Evolutionary conservation across 2,113 vertebrate species (phyloP), one percentile per base, ranked within the genome.

Genomic region (Solea solea): DNA sequence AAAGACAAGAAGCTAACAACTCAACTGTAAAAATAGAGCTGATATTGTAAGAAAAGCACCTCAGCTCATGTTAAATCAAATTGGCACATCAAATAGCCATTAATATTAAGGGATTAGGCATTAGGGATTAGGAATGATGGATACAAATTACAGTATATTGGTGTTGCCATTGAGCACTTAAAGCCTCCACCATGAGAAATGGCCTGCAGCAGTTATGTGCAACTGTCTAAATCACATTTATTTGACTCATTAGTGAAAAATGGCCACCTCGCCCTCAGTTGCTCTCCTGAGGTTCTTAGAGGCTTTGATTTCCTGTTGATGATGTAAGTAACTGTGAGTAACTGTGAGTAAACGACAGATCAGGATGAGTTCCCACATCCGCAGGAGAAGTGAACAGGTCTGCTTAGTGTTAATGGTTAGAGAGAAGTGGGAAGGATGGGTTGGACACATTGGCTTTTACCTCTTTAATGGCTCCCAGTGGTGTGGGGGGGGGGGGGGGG

Each of bases 301-400:
- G 60, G 69, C 79, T 66, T 57, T 56, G 72, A 77, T 84, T 90
- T 88, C 85, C 89, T 87, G 89, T 87, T 75, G 64, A 58, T 60
- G 81, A 78, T 87, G 89, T 92, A 84, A 91, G 69, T 86, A 90
- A 90, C 78, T 72, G 72, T 78, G 78, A 87, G 86, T 86, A 90
- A 90, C 78, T 72, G 70, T 78, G 78, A 87, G 86, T 89, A 82
- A 89, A 63, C 86, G 82, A 89, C 88, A 86, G 75, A 64, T 67
- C 27, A 57, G 75, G 84, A 86, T 81, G 67, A 75, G 68, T 81
- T 88, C 83, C 81, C 74, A 73, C 74, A 87, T 87, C 69, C 64
- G 75, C 60, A 73, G 82, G 73, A 86, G 78, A 58, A 56, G 67
- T 1, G 16, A 86, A 84, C 74, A 66, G 67, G 28, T 69, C 77